A percentile compares a stretch with the other conserved stretches of the same genome.
These are phyloP conservation scores for Pseudopodoces humilis DNA, from an alignment of 2,113 vertebrate species.

Conservation along the genomic window DNA sequence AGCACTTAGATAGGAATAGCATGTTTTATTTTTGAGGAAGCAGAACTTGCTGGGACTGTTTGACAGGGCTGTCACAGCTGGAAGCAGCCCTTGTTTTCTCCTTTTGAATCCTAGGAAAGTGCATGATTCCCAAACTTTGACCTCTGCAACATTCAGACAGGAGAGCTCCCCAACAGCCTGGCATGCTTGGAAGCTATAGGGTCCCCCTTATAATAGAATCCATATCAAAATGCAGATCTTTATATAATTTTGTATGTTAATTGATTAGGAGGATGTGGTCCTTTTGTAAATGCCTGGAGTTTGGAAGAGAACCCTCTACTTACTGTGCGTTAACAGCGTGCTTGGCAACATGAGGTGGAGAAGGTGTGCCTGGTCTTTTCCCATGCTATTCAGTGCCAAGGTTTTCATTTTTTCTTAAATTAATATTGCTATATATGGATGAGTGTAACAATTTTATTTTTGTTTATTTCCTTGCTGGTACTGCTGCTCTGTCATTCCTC, in stretches of 20 bases:
- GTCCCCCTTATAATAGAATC: neutral
- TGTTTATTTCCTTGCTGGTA: neutral
- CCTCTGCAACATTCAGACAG: neutral
- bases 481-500: neutral
- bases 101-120: neutral
- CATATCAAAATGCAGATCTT: neutral
- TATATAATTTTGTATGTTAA: neutral
- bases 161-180: neutral
- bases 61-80: neutral
- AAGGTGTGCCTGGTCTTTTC: neutral
- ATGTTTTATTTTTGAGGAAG: neutral
- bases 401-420: neutral
- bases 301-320: neutral
- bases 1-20: neutral
- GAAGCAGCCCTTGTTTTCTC: neutral
- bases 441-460: neutral
- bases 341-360: neutral
- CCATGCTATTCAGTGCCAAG: neutral
- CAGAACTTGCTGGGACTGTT: neutral
- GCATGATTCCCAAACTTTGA: fast-evolving
- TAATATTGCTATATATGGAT: neutral
- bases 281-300: neutral
- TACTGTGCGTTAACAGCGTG: neutral
- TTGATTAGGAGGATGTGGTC: neutral
- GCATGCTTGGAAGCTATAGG: neutral